These are phyloP conservation scores for Pardosa pseudoannulata DNA, from an alignment of 2,888 invertebrate species.

Conservation along the genomic window DNA sequence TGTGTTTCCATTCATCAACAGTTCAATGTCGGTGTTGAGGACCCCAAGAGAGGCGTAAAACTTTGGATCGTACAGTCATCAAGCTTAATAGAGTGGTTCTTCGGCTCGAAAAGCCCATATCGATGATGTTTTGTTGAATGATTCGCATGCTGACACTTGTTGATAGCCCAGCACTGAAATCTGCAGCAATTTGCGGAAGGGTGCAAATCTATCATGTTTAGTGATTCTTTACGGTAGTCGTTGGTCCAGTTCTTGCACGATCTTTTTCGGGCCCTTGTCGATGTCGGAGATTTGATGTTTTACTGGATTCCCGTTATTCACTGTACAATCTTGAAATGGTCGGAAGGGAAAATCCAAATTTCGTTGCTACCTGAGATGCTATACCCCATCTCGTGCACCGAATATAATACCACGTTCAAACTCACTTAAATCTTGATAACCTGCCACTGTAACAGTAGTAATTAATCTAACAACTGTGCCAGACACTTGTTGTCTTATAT, in stretches of 20 bases:
- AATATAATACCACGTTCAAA: background rate
- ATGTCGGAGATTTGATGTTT: background rate
- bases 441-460: too few species aligned
- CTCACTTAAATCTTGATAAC: background rate
- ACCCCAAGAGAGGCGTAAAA: background rate
- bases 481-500: too few species aligned
- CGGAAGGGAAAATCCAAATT: conserved; percentile 9
- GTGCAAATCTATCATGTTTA: background rate
- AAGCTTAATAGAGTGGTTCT: background rate
- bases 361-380: background rate
- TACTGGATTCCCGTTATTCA: background rate
- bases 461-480: too few species aligned
- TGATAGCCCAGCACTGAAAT: background rate
- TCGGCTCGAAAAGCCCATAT: background rate
- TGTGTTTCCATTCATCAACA: conserved; percentile 13
- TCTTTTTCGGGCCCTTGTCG: background rate
- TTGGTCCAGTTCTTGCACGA: background rate
- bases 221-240: background rate
- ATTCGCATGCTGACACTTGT: background rate
- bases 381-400: background rate
- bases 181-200: background rate
- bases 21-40: background rate
- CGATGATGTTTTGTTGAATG: background rate
- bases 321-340: conserved; percentile 29
- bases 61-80: background rate